Conservation (phyloP, 2,888 invertebrate species). For the Drosophila prolongata region DNA sequence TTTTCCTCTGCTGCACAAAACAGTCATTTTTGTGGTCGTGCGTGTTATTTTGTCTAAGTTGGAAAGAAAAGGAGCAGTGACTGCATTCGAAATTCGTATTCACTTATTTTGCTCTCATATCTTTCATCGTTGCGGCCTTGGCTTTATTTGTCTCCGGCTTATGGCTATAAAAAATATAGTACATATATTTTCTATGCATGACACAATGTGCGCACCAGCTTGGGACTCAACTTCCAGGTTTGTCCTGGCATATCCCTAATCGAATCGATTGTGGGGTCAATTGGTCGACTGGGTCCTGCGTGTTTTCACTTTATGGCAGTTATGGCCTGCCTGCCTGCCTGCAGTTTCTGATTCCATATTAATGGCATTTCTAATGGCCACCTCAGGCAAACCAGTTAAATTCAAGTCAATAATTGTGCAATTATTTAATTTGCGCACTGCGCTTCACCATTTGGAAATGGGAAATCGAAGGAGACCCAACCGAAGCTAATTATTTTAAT, state of each 20-base stretch:
- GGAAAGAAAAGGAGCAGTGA: too few relatives aligned
- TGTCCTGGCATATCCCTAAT: not conserved
- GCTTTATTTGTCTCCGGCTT: conserved; percentile 43
- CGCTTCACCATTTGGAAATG: conserved; percentile 11
- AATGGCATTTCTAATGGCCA: conserved; percentile 41
- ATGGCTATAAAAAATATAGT: conserved; percentile 34
- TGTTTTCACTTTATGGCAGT: not conserved
- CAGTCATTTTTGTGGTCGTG: too few relatives aligned
- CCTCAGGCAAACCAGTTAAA: conserved; percentile 11
- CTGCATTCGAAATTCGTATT: conserved; percentile 7
- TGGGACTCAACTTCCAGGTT: conserved; percentile 5
- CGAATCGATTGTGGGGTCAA: conserved; percentile 22
- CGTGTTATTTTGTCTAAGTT: too few relatives aligned
- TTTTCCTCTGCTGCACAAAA: too few relatives aligned
- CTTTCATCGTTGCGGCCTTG: not conserved
- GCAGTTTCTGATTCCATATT: conserved; percentile 25
- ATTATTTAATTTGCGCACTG: conserved; percentile 51
- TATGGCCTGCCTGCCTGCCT: not conserved
- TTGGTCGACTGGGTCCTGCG: conserved; percentile 9
- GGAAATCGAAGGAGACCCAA: conserved; percentile 2
- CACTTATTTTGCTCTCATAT: too few relatives aligned
- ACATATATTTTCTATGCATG: conserved; percentile 4
- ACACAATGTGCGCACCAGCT: conserved; percentile 8
- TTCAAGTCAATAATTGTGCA: conserved; percentile 56
- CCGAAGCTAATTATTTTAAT: conserved; percentile 67